Base-by-base conservation (phyloP, 2,888 invertebrate genomes). In the Gnatocerus cornutus region DNA sequence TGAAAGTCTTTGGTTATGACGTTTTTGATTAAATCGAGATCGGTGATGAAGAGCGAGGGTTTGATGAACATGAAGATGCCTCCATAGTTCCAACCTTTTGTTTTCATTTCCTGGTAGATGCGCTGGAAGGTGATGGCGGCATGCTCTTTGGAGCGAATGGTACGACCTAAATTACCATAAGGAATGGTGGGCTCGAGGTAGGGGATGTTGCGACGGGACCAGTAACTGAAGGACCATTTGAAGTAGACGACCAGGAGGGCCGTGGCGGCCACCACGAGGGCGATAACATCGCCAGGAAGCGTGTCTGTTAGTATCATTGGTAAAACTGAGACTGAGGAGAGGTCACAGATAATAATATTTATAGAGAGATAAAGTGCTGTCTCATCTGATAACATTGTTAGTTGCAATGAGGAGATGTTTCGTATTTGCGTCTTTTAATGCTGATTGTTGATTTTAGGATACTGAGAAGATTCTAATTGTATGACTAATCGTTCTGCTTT, bases 11-110 rank as follows among this genome's bases (percentile, higher is more conserved):
- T 81, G 1, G 84, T 81, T 68, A 85, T 71, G 21, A 86, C 77
- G n/a, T 81, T 80, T 68, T 84, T 85, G 33, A 86, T 83, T 5
- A 84, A 72, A 6, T 84, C 59, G 1, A 67, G 29, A 10, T 67
- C 61, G n/a, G 63, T 14, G 10, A 43, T 8, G 1, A 69, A 3
- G 37, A 56, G 58, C 5, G n/a, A 14, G 1, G 64, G 69, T 39
- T 8, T 14, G 7, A 21, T 8, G 3, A 30, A 4, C 1, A 48
- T 39, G 10, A 46, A 64, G 5, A 56, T n/a, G 2, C 69, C 69
- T 21, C 16, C 39, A 29, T 69, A 56, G 12, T 56, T 64, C 14
- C 33, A 33, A 6, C 33, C 7, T 2, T 33, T 33, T 7, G 2
- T 7, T 33, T 6, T 33, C 7, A 33, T 12, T 12, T 43, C 16